Evolutionary conservation across 2,797 vertebrate genomes (phyloP), one percentile per base, ranked within the genome.

Genomic region (Apodemus agrarius): DNA sequence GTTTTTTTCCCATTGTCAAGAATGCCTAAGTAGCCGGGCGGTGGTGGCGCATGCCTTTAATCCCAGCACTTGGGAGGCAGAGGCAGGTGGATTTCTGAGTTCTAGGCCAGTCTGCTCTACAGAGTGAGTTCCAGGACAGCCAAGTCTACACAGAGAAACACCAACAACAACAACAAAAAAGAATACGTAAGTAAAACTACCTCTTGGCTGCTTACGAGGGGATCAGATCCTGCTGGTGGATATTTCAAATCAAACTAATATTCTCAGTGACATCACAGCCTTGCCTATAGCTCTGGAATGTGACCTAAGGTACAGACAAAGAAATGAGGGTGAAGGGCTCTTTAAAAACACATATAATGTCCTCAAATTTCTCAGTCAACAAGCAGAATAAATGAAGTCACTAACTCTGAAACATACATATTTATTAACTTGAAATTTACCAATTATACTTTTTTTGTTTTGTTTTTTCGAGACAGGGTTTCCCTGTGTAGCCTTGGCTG

Each of bases 341-440:
- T 37, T 86, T 89, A 80, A 78, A 31, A 34, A 29, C 22, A 37
- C 34, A 40, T 19, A 24, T 8, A 5, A 26, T 26, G 54, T 52
- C 88, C 17, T 87, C 52, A 54, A 82, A 52, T 67, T 69, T 91
- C 84, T 21, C 37, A 46, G 78, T 75, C 79, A 43, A 74, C 89
- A 81, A 75, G 8, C 37, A 83, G 65, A 61, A 76, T 8, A 95
- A 93, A 65, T 91, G 1, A 24, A 85, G n/a, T 79, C 93, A 74
- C 12, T 49, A 6, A 34, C 72, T 29, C 21, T 61, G n/a, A 95
- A 81, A 95, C 81, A 82, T 87, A 80, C 16, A 43, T 29, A 93
- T 75, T 84, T 79, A 76, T 91, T 91, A 75, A 93, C 88, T 63
- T 96, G 72, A 95, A 96, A 94, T 91, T 96, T 34, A 34, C 61